Evolutionary conservation across 2,888 invertebrate genomes (phyloP), one percentile per base, ranked within the genome.

Genomic region (Phortica magna): DNA sequence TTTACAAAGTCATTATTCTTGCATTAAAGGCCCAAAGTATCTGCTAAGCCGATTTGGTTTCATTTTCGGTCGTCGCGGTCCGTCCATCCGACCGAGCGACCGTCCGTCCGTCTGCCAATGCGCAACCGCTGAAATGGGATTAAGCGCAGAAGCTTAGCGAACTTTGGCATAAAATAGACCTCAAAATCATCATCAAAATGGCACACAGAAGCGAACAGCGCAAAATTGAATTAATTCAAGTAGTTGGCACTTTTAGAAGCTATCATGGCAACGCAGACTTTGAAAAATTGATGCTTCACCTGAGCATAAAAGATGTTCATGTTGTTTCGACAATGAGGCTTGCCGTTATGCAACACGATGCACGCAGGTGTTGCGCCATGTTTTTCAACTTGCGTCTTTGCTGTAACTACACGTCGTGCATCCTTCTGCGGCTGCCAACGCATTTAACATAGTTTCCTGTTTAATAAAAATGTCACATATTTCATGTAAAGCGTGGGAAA

Each of bases 391-490:
- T 61, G 12, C 61, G 12, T 31, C 9, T 61, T 19, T n/a, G 65
- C 4, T 39, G 12, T 41, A 0, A 19, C 12, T 61, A 12, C 12
- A 61, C 17, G 65, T 39, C n/a, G 65, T 12, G 12, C 12, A 4
- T 41, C 39, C 17, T 65, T 14, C 39, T 59, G 59, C 59, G 59
- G 59, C 59, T 59, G 59, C n/a, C 14, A 19, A 17, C 17, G 59
- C 65, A 12, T 65, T 7, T 19, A 14, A 41, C 65, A 65, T 65
- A 14, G 65, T 65, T 65, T 65, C 65, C 14, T 39, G 65, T 65
- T 65, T 65, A 65, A 65, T 65, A 65, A 65, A 65, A 65, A 41
- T 65, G 65, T 65, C 65, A 65, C 65, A 65, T 65, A 65, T 65
- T 65, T 65, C 65, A 65, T 65, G 65, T 39, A 65, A 65, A 65